phyloP scores from a whole-genome alignment of 2,888 invertebrate species.

The Drosophila melanosoma region DNA sequence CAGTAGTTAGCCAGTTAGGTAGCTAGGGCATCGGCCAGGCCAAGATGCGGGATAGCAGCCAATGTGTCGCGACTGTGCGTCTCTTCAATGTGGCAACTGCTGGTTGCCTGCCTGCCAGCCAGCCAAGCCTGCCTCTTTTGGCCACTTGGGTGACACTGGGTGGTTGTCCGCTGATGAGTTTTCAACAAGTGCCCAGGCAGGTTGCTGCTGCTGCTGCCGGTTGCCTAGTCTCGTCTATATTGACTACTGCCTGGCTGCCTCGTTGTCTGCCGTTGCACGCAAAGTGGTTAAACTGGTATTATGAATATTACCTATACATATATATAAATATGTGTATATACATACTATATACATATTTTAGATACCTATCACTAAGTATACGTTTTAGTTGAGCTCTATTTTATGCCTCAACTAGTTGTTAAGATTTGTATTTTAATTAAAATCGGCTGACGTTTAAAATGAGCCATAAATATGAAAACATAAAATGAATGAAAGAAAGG shows the following conservation, averaged over 20 bases:
- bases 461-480: background rate
- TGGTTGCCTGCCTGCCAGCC: conserved; percentile 15
- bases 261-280: conserved; percentile 71
- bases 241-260: conserved; percentile 56
- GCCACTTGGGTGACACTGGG: conserved; percentile 45
- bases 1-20: conserved; percentile 13
- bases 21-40: conserved; percentile 10
- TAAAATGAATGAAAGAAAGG: background rate
- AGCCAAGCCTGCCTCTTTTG: conserved; percentile 16
- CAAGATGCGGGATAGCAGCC: conserved; percentile 36
- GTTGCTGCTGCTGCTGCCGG: conserved; percentile 34
- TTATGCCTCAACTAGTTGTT: background rate
- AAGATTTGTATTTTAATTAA: background rate
- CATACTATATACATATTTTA: conserved; percentile 14
- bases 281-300: conserved; percentile 77
- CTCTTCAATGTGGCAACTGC: conserved; percentile 36
- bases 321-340: background rate
- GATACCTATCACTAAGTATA: conserved; percentile 28
- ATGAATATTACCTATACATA: conserved; percentile 57
- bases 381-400: conserved; percentile 23
- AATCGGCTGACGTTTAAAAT: background rate
- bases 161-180: conserved; percentile 38
- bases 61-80: conserved; percentile 25
- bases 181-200: conserved; percentile 57
- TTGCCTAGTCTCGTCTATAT: conserved; percentile 19